Conservation (phyloP, 2,888 invertebrate genomes). For the Rhopalosiphum nymphaeae region DNA sequence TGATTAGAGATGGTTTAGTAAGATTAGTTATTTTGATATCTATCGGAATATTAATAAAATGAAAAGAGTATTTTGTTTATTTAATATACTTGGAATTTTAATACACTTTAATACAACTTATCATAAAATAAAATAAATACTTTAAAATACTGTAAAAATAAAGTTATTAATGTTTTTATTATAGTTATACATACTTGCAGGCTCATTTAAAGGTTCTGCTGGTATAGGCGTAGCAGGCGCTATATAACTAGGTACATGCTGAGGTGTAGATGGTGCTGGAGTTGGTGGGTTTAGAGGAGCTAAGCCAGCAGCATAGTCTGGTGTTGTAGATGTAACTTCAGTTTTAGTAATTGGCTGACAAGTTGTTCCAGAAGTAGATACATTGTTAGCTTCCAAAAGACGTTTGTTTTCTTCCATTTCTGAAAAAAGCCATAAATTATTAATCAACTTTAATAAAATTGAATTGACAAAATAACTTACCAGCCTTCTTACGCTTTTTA, state of each 20-base stretch:
- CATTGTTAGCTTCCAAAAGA: slow-evolving; percentile 71
- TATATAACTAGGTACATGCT: slow-evolving; percentile 66
- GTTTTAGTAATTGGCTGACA: slow-evolving; percentile 73
- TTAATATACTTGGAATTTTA: background rate
- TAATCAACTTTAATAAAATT: slow-evolving; percentile 1
- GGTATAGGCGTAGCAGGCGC: slow-evolving; percentile 71
- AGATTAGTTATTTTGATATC: background rate
- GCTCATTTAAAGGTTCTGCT: slow-evolving; percentile 37
- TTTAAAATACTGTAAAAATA: background rate
- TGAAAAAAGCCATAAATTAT: slow-evolving; percentile 18
- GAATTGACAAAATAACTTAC: slow-evolving; percentile 70
- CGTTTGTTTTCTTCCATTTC: slow-evolving; percentile 73
- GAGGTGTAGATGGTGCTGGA: slow-evolving; percentile 66
- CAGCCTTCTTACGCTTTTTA: slow-evolving; percentile 88
- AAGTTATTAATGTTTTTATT: background rate
- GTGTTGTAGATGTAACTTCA: slow-evolving; percentile 74
- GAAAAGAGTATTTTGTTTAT: background rate
- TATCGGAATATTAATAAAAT: background rate
- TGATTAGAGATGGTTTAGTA: background rate
- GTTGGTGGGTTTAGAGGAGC: slow-evolving; percentile 76
- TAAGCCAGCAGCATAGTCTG: slow-evolving; percentile 87
- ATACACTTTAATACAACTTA: background rate
- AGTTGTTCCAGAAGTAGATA: slow-evolving; percentile 50
- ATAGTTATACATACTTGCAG: slow-evolving; percentile 35
- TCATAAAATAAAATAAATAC: background rate